Conservation (phyloP, 2,113 vertebrate genomes). For the Thamnaconus septentrionalis region DNA sequence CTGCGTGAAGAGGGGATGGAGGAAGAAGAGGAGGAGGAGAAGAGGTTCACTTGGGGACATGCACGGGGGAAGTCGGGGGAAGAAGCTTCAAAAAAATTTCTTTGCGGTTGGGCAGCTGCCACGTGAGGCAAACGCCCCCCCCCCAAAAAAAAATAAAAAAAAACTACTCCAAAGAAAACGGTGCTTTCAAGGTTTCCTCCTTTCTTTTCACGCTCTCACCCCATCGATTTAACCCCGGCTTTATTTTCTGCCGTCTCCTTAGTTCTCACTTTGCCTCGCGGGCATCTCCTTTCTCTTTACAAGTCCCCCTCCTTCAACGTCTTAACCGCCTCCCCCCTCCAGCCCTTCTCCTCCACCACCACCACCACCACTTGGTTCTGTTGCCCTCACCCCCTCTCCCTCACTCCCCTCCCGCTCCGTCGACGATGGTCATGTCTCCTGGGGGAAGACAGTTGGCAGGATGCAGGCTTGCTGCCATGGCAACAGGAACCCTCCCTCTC, state of each 20-base stretch:
- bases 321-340: constrained; percentile 57
- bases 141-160: too few species aligned
- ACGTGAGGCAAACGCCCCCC: too few species aligned
- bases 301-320: constrained; percentile 56
- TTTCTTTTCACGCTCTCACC: constrained; percentile 23
- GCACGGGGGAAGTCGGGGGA: too few species aligned
- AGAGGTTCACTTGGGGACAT: too few species aligned
- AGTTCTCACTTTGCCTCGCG: constrained; percentile 33
- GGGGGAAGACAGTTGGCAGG: constrained; percentile 78
- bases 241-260: constrained; percentile 57
- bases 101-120: constrained; percentile 27
- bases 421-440: constrained; percentile 75
- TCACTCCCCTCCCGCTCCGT: constrained; percentile 52
- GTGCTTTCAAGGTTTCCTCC: constrained; percentile 20
- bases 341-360: constrained; percentile 38
- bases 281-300: constrained; percentile 32
- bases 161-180: constrained; percentile 16
- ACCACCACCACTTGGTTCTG: constrained; percentile 51
- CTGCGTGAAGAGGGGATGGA: constrained; percentile 3
- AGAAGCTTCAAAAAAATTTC: too few species aligned
- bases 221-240: constrained; percentile 41
- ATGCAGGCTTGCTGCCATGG: constrained; percentile 81
- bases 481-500: constrained; percentile 82
- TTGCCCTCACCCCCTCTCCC: constrained; percentile 19
- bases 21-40: too few species aligned